Evolutionary conservation across 2,888 invertebrate species (phyloP).

Genomic region (Eupithecia subfuscata): DNA sequence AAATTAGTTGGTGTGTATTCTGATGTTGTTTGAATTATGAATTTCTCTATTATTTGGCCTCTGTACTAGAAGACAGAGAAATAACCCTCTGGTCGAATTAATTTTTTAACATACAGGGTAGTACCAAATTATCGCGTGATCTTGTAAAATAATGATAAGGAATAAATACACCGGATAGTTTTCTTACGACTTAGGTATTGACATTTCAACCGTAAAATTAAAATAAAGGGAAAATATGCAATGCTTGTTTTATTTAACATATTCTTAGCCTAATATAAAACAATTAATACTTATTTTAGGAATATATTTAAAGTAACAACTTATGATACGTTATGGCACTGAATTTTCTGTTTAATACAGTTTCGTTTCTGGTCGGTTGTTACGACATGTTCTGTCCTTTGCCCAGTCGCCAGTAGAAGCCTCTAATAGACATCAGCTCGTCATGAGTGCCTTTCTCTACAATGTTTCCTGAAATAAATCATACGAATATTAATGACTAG

Average conservation of each 20-base stretch:
- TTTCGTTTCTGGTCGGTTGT: neutral
- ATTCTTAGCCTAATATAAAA: neutral
- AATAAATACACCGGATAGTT: neutral
- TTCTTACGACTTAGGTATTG: neutral
- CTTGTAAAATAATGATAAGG: neutral
- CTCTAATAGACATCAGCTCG: slow-evolving; percentile 85
- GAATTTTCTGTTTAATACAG: neutral
- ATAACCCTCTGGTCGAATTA: neutral
- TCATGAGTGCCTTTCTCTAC: slow-evolving; percentile 90
- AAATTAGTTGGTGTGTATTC: neutral
- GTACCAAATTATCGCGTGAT: slow-evolving; percentile 1
- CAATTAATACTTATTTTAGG: slow-evolving; percentile 12
- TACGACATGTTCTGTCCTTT: slow-evolving; percentile 64
- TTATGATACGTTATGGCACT: slow-evolving; percentile 7
- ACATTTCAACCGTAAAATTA: neutral
- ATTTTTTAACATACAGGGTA: neutral
- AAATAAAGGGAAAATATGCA: neutral
- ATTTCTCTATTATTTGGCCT: neutral
- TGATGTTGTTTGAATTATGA: neutral
- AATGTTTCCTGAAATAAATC: slow-evolving; percentile 83
- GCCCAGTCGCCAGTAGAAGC: slow-evolving; percentile 87
- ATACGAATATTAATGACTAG: slow-evolving; percentile 9
- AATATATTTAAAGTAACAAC: neutral
- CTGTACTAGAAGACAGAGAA: neutral
- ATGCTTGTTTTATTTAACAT: slow-evolving; percentile 12